Percentiles rank a stretch among this genome's conserved stretches.
These are phyloP conservation scores for Cremastobaeus sp. DNA, from an alignment of 2,888 invertebrate genomes.

Conservation along the genomic window DNA sequence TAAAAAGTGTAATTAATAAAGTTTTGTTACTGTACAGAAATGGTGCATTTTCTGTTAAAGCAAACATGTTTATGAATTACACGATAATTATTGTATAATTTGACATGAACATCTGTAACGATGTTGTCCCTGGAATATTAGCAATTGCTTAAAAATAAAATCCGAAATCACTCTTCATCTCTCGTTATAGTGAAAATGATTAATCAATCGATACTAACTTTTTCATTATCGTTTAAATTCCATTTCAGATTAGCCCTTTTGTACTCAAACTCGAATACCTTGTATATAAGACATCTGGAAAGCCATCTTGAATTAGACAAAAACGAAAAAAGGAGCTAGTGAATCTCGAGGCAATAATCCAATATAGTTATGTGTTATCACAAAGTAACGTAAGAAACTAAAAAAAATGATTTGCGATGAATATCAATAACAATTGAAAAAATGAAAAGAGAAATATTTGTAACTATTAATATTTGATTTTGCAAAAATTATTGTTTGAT, in stretches of 20 bases:
- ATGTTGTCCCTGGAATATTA: too few relatives aligned
- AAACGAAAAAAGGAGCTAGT: slow-evolving; percentile 24
- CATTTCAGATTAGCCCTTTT: slow-evolving; percentile 49
- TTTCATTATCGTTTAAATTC: slow-evolving; percentile 41
- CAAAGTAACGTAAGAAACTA: neutral
- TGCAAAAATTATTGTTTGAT: slow-evolving; percentile 24
- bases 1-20: too few relatives aligned
- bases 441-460: slow-evolving; percentile 1
- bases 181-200: slow-evolving; percentile 36
- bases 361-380: neutral
- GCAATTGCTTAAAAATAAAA: slow-evolving; percentile 4
- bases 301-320: slow-evolving; percentile 51
- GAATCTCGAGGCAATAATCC: slow-evolving; percentile 26
- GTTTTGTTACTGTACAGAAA: too few relatives aligned
- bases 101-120: too few relatives aligned
- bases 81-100: too few relatives aligned
- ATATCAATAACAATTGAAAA: too few relatives aligned
- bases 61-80: too few relatives aligned
- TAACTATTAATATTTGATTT: slow-evolving; percentile 19
- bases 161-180: slow-evolving; percentile 16
- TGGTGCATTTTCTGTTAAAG: too few relatives aligned
- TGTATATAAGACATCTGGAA: slow-evolving; percentile 50
- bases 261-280: slow-evolving; percentile 53
- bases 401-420: neutral
- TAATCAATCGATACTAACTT: slow-evolving; percentile 47